Evolutionary conservation across 2,888 invertebrate genomes (phyloP).

Genomic region (Invenusta paracnida): DNA sequence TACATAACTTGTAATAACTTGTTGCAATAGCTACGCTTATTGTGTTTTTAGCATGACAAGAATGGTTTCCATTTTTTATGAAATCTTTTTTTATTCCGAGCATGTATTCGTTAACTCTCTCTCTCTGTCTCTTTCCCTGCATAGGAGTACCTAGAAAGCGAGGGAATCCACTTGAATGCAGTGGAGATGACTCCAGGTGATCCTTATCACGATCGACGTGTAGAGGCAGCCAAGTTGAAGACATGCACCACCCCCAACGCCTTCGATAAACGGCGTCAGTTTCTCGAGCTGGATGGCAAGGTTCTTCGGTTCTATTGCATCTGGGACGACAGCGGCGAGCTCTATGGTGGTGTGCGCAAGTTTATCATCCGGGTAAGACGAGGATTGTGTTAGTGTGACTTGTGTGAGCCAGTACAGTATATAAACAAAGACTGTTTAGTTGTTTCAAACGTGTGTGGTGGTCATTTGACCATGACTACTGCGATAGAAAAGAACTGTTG

Average conservation of each 20-base stretch:
- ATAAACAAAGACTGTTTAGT: too few species aligned
- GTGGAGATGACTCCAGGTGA: constrained; percentile 71
- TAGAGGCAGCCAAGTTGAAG: constrained; percentile 52
- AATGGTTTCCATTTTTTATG: too few species aligned
- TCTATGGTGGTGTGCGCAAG: constrained; percentile 61
- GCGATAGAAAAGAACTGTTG: too few species aligned
- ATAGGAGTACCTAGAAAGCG: constrained; percentile 75
- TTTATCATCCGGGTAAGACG: constrained; percentile 67
- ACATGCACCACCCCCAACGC: constrained; percentile 56
- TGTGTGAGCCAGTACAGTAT: neutral
- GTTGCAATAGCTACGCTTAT: too few species aligned
- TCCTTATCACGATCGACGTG: constrained; percentile 64
- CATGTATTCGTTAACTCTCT: too few species aligned
- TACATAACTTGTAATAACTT: too few species aligned
- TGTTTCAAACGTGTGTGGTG: too few species aligned
- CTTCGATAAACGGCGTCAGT: constrained; percentile 68
- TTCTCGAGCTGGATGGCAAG: constrained; percentile 74
- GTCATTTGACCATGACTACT: too few species aligned
- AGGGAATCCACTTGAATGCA: constrained; percentile 73
- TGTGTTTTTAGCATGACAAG: too few species aligned
- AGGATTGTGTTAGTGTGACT: neutral
- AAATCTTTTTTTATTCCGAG: too few species aligned
- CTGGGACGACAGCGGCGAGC: constrained; percentile 63
- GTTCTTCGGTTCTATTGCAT: constrained; percentile 65
- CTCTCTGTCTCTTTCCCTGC: too few species aligned